Conservation (phyloP, 1,140 invertebrate species). For the Caerostris extrusa region DNA sequence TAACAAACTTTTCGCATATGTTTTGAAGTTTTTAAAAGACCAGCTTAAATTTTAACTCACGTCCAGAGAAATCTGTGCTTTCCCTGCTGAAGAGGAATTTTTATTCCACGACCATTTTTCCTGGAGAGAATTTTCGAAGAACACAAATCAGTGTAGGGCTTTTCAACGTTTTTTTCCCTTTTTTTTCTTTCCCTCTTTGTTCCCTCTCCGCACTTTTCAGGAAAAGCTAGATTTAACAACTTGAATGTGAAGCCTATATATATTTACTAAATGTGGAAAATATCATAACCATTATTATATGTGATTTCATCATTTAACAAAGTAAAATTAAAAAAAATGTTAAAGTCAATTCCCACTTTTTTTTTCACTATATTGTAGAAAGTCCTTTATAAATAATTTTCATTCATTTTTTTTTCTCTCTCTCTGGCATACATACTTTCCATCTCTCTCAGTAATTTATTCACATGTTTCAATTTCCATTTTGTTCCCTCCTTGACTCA, state of each 20-base stretch:
- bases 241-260: neutral
- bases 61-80: neutral
- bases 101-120: conserved; percentile 59
- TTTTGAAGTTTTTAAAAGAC: conserved; percentile 64
- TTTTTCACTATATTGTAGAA: too few relatives aligned
- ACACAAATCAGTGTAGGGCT: neutral
- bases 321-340: too few relatives aligned
- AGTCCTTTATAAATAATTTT: too few relatives aligned
- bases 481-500: too few relatives aligned
- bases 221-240: neutral
- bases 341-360: too few relatives aligned
- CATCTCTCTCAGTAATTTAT: too few relatives aligned
- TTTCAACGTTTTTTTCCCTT: neutral
- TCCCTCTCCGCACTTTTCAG: neutral
- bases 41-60: conserved; percentile 70
- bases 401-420: too few relatives aligned
- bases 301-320: too few relatives aligned
- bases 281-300: too few relatives aligned
- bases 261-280: too few relatives aligned
- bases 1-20: conserved; percentile 34
- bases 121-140: conserved; percentile 13
- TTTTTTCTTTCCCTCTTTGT: neutral
- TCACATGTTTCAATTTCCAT: too few relatives aligned
- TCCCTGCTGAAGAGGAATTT: neutral
- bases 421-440: too few relatives aligned